Base-by-base conservation (phyloP, 1,140 invertebrate species). In the Pseudomyrmex dendroicus region DNA sequence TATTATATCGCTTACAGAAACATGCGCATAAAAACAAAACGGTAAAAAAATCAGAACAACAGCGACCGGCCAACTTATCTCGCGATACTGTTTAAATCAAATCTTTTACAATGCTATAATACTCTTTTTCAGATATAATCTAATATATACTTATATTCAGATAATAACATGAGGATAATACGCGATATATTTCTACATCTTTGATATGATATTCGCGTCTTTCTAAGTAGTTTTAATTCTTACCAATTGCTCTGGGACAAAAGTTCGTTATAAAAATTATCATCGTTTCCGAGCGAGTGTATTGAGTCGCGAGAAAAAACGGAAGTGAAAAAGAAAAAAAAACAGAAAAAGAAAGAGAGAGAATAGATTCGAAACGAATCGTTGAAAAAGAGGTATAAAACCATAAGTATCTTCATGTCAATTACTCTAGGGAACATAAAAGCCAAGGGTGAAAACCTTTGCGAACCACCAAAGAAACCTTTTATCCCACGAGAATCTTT, bases 401-500 rank as follows among this genome's bases (percentile, higher is more conserved):
- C 46, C 86, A 87, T 89, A 93, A 92, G 91, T 95, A 95, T 95
- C 94, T 96, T 95, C 95, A 96, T 95, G 95, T 96, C 95, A 96
- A 96, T 96, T 96, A 96, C 93, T 95, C 94, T 95, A 95, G 95
- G 95, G 95, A 96, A 96, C 95, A 96, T 95, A 91, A 90, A 90
- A 89, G 86, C 85, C 86, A 82, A 88, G 56, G 87, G 84, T 89
- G 35, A 88, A 54, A 80, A 83, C 84, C 77, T 85, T 88, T 86
- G 87, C 73, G 48, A 70, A 84, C 84, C 73, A 88, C 62, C 84
- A 68, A 82, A 73, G 61, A 59, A 88, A 89, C 76, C 72, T 86
- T 89, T 88, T 89, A 88, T 84, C 85, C 86, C 80, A 76, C 86
- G 82, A 46, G 63, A 86, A 76, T 83, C 84, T 89, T 89, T 89